A percentile compares a stretch with the other conserved stretches of the same genome.
phyloP scores from a whole-genome alignment of 2,113 vertebrate genomes.

The Paradisaea rubra region DNA sequence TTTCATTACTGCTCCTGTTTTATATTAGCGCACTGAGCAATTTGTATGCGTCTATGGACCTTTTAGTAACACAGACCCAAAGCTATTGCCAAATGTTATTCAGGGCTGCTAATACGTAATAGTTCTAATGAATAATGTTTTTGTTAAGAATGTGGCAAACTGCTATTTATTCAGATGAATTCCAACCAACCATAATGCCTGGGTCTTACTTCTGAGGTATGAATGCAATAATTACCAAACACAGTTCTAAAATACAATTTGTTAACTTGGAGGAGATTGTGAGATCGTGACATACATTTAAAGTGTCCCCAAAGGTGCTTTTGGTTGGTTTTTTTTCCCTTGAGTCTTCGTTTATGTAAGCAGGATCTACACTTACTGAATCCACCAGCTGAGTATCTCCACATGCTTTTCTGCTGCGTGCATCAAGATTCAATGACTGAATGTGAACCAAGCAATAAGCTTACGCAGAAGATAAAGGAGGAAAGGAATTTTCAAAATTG shows the following conservation, averaged over 20 bases:
- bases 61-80: conserved; percentile 39
- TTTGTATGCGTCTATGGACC: conserved; percentile 26
- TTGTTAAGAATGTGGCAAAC: conserved; percentile 62
- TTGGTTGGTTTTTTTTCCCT: accelerated
- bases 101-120: conserved; percentile 36
- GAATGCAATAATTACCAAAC: conserved; percentile 59
- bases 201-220: conserved; percentile 44
- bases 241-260: conserved; percentile 32
- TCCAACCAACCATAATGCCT: conserved; percentile 53
- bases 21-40: conserved; percentile 20
- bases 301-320: not conserved
- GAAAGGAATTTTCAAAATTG: not conserved
- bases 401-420: not conserved
- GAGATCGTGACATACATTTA: conserved; percentile 15
- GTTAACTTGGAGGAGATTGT: conserved; percentile 37
- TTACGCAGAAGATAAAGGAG: not conserved
- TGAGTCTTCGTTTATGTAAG: not conserved
- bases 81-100: conserved; percentile 60
- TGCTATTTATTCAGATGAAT: conserved; percentile 60
- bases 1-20: conserved; percentile 55
- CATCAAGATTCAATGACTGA: not conserved
- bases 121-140: conserved; percentile 59
- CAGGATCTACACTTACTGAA: not conserved
- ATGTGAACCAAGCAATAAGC: not conserved
- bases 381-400: not conserved